A percentile compares a stretch with the other conserved stretches of the same genome.
phyloP scores from a whole-genome alignment of 2,113 vertebrate species.

The Nansenia antarctica region DNA sequence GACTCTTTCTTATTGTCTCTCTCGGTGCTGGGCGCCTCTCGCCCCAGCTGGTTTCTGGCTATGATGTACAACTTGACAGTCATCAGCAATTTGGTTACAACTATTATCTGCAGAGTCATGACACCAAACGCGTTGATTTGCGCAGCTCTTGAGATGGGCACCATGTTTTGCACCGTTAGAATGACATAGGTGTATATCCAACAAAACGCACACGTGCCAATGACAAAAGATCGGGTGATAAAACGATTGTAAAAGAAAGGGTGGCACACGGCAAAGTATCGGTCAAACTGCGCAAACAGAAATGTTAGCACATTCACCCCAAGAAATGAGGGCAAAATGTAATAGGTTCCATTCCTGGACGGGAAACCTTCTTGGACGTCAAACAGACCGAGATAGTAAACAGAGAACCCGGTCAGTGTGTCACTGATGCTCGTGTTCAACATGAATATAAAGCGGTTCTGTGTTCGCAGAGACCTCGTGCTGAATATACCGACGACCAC shows the following conservation, averaged over 20 bases:
- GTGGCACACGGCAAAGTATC: slow-evolving; percentile 73
- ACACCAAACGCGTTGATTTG: slow-evolving; percentile 73
- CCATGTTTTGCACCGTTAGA: slow-evolving; percentile 68
- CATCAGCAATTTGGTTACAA: slow-evolving; percentile 71
- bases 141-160: slow-evolving; percentile 67
- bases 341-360: slow-evolving; percentile 71
- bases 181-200: slow-evolving; percentile 74
- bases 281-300: slow-evolving; percentile 78
- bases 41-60: slow-evolving; percentile 65
- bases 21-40: slow-evolving; percentile 65
- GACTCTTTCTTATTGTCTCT: slow-evolving; percentile 74
- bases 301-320: slow-evolving; percentile 78
- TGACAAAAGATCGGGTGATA: slow-evolving; percentile 54
- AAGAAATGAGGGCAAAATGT: slow-evolving; percentile 74
- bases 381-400: slow-evolving; percentile 78
- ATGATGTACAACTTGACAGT: slow-evolving; percentile 76
- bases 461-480: slow-evolving; percentile 61
- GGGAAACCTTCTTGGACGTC: slow-evolving; percentile 79
- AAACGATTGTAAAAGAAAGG: slow-evolving; percentile 74
- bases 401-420: slow-evolving; percentile 74
- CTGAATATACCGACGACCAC: slow-evolving; percentile 67
- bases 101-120: slow-evolving; percentile 70
- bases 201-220: slow-evolving; percentile 64
- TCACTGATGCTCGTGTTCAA: slow-evolving; percentile 79
- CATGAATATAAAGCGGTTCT: slow-evolving; percentile 80